Conservation (phyloP, 2,113 vertebrate species). For the Nanorana parkeri region DNA sequence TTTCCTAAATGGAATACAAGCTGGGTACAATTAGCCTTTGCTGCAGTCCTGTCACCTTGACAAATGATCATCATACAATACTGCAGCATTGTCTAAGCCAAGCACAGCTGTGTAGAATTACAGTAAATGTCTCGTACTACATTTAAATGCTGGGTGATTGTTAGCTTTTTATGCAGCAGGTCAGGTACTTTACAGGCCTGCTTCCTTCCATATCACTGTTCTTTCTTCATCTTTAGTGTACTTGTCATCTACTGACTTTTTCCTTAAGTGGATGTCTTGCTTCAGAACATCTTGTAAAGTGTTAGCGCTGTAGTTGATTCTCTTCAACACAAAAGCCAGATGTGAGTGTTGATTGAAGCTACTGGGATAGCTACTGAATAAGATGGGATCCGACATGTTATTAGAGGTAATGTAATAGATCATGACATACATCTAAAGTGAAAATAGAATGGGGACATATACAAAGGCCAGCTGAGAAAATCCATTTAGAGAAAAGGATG, state of each 20-base stretch:
- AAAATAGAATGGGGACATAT: background rate
- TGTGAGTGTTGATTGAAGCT: constrained; percentile 8
- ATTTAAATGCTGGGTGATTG: constrained; percentile 7
- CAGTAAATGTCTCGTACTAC: background rate
- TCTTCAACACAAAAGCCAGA: background rate
- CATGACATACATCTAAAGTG: background rate
- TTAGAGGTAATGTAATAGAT: background rate
- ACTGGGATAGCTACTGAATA: background rate
- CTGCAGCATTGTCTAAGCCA: background rate
- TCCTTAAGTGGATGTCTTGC: constrained; percentile 31
- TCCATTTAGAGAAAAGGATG: background rate
- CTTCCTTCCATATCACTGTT: constrained; percentile 17
- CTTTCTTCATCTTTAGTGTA: constrained; percentile 28
- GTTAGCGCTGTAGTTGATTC: background rate
- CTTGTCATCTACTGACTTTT: constrained; percentile 34
- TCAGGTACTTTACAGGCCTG: constrained; percentile 21
- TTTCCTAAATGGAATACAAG: background rate
- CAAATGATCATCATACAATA: constrained; percentile 24
- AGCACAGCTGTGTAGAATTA: background rate
- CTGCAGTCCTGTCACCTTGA: constrained; percentile 28
- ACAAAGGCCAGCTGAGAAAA: background rate
- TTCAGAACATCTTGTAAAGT: constrained; percentile 35
- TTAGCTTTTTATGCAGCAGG: constrained; percentile 40
- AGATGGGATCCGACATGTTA: background rate
- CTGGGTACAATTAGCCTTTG: constrained; percentile 27